A percentile compares a stretch with the other conserved stretches of the same genome.
Evolutionary conservation across 2,888 invertebrate genomes (phyloP).

Genomic region (Idaea dimidiata): DNA sequence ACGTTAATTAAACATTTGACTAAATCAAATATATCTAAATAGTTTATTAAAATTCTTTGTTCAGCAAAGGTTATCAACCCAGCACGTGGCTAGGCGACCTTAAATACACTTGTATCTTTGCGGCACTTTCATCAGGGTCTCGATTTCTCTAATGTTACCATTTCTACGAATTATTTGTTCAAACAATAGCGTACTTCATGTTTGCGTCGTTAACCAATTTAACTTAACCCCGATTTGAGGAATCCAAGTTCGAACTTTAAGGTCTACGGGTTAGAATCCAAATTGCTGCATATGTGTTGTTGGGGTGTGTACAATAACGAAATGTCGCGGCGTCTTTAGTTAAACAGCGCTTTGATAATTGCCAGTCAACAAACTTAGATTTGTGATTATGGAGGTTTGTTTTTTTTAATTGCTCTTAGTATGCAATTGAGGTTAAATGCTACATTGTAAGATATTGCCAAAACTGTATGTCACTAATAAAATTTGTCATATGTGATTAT

Average conservation of each 20-base stretch:
- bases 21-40: neutral
- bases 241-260: neutral
- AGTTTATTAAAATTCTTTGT: neutral
- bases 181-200: constrained; percentile 71
- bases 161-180: constrained; percentile 77
- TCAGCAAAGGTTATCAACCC: constrained; percentile 34
- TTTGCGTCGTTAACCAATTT: constrained; percentile 51
- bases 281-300: constrained; percentile 8
- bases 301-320: constrained; percentile 55
- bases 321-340: constrained; percentile 70
- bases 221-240: constrained; percentile 9
- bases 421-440: constrained; percentile 38
- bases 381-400: constrained; percentile 60
- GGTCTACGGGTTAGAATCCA: neutral
- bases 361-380: constrained; percentile 67
- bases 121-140: constrained; percentile 59
- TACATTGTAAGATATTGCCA: neutral
- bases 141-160: constrained; percentile 72
- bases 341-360: constrained; percentile 70
- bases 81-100: constrained; percentile 41
- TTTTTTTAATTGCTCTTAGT: constrained; percentile 39
- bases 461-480: neutral
- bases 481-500: neutral
- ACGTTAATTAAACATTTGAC: neutral
- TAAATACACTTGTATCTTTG: constrained; percentile 35